phyloP scores from a whole-genome alignment of 1,140 invertebrate genomes.

The Panonychus citri region DNA sequence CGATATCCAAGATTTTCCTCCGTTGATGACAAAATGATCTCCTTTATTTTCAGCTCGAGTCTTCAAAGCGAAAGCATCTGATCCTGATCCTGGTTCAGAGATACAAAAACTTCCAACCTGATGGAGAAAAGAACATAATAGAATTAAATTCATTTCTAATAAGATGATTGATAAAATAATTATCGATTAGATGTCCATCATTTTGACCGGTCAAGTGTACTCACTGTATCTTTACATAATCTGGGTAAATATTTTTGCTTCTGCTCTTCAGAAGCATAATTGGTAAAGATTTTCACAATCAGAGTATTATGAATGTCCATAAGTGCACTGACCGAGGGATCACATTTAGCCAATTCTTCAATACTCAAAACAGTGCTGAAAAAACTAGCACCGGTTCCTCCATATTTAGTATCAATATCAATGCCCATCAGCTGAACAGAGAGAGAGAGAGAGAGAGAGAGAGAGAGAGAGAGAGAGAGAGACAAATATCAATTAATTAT shows the following conservation, averaged over 20 bases:
- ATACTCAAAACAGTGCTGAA: slow-evolving; percentile 65
- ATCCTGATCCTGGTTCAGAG: slow-evolving; percentile 52
- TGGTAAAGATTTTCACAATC: slow-evolving; percentile 41
- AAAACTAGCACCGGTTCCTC: slow-evolving; percentile 62
- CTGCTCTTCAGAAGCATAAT: slow-evolving; percentile 32
- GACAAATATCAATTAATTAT: too few species aligned
- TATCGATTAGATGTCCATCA: too few species aligned
- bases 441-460: too few species aligned
- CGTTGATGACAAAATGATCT: slow-evolving; percentile 15
- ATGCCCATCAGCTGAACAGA: too few species aligned
- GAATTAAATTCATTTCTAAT: too few species aligned
- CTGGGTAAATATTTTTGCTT: slow-evolving; percentile 34
- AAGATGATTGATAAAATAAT: too few species aligned
- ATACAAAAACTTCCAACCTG: slow-evolving; percentile 67
- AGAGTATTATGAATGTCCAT: slow-evolving; percentile 87
- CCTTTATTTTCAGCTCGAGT: slow-evolving; percentile 28
- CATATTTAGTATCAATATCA: slow-evolving; percentile 40
- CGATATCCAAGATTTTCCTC: slow-evolving; percentile 54
- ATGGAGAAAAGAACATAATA: neutral
- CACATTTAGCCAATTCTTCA: slow-evolving; percentile 81
- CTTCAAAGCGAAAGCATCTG: slow-evolving; percentile 30
- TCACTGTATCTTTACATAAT: slow-evolving; percentile 25
- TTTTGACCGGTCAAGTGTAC: neutral
- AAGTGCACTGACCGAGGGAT: slow-evolving; percentile 56
- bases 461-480: too few species aligned